Conservation (phyloP, 2,113 vertebrate genomes). For the Micronycteris hirsuta region DNA sequence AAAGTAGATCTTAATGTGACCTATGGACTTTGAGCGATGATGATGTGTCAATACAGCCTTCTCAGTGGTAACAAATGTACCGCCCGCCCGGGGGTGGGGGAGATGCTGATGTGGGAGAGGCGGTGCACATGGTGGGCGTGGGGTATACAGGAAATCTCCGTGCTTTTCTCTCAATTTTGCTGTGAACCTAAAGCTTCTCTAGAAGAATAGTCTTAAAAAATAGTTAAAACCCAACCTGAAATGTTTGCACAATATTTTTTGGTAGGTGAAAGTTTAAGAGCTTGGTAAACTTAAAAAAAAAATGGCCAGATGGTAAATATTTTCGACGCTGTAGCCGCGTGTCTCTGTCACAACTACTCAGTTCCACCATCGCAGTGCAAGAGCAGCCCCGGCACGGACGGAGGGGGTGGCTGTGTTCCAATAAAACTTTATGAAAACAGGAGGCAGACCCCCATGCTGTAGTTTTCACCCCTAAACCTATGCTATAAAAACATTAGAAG, state of each 20-base stretch:
- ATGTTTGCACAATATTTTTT: neutral
- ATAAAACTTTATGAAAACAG: neutral
- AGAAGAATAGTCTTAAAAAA: neutral
- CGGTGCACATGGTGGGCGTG: neutral
- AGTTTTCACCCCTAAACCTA: neutral
- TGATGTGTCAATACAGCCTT: neutral
- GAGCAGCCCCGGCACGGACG: neutral
- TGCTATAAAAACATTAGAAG: neutral
- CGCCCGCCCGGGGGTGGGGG: neutral
- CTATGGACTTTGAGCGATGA: neutral
- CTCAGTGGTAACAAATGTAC: neutral
- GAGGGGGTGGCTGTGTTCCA: neutral
- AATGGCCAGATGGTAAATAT: neutral
- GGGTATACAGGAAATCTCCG: neutral
- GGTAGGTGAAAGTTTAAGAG: neutral
- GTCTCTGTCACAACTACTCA: neutral
- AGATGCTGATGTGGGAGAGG: neutral
- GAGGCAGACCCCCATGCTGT: neutral
- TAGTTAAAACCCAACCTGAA: neutral
- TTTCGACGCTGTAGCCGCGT: neutral
- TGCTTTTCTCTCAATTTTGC: neutral
- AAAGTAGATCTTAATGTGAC: neutral
- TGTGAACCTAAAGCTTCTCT: neutral
- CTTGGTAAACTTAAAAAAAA: neutral
- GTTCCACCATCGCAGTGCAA: neutral